Base-by-base conservation (phyloP, 2,888 invertebrate genomes). In the Gisinianus flammeolus region DNA sequence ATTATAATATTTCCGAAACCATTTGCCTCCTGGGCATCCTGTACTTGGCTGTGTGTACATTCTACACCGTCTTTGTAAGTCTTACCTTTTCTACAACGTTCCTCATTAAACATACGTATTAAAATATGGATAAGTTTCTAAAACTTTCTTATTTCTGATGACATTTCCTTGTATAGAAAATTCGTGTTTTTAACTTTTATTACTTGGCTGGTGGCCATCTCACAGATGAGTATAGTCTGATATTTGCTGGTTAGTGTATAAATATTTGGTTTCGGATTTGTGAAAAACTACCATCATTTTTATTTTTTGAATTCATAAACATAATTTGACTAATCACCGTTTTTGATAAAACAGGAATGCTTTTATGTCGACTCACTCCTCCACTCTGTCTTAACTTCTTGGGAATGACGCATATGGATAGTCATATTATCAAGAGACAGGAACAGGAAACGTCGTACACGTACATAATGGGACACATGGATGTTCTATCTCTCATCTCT, bases 401-500 rank as follows among this genome's bases (percentile, higher is more conserved):
- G 72, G 96, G 98, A 44, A 89, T 99, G 31, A 95, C 98, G 85
- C 99, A 99, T 86, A 94, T 99, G 93, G 99, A 99, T 88, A 97
- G 96, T 54, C 96, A 97, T 86, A 92, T 97, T 75, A 95, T 95
- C 79, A 92, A 92, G 85, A 90, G 90, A 83, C 91, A 91, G 82
- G 90, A 93, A 64, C 89, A 93, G 88, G 98, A 90, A 76, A 98
- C 98, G 0, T 93, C 94, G 85, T 99, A 98, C 86, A 99, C 98
- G 0, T 93, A 94, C 91, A 92, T 97, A 85, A 99, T 99, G 98
- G 99, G 99, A 0, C 98, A 99, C 87, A 96, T 99, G 97, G 98
- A 98, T 87, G 97, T 99, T 0, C 92, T 99, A 76, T 93, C 94
- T 33, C 95, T 99, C 80, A 94, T 99, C 83, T 94, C 98, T 0